Evolutionary conservation across 2,113 vertebrate genomes (phyloP), one percentile per base, ranked within the genome.

Genomic region (Loxodonta africana): DNA sequence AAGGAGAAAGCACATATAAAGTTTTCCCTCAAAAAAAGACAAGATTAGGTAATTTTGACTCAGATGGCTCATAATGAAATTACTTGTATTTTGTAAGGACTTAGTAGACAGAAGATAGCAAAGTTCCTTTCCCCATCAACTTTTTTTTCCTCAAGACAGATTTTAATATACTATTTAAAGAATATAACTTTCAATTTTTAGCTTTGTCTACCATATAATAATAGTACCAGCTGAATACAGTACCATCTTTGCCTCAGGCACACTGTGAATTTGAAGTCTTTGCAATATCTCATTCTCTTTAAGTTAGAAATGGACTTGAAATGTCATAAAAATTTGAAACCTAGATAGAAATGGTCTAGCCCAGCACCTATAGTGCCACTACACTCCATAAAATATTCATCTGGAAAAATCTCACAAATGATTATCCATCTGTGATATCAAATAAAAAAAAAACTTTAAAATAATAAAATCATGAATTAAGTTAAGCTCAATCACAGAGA

Each of bases 221-320:
- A 97, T 88, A 95, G 83, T 74, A 96, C 63, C 53, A 91, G 73
- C 51, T 91, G 78, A 97, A 95, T 93, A 88, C 63, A 82, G 57
- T 83, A 90, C 88, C n/a, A 91, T 93, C 78, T 83, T 90, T 37
- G 91, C 97, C 96, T 96, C 57, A 37, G 97, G 97, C 96, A 91
- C 46, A 44, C 10, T 51, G 63, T 65, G 86, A 96, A 96, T 83
- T 71, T 93, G 95, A 96, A 97, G 74, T 88, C 62, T 92, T 95
- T 95, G 93, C 95, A 97, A 95, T 98, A 96, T 97, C 69, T 97
- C 83, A 83, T 96, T 97, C 86, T 97, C 80, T 97, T 96, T 83
- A 88, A 95, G 94, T 96, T 96, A 96, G 92, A 96, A 97, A 98
- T 95, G 96, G 86, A 96, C 96, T 95, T 97, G 74, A 96, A 96